These are phyloP conservation scores for Ephydatia muelleri DNA, from an alignment of 37 sponge, comb jelly and placozoan genomes.

Conservation along the genomic window DNA sequence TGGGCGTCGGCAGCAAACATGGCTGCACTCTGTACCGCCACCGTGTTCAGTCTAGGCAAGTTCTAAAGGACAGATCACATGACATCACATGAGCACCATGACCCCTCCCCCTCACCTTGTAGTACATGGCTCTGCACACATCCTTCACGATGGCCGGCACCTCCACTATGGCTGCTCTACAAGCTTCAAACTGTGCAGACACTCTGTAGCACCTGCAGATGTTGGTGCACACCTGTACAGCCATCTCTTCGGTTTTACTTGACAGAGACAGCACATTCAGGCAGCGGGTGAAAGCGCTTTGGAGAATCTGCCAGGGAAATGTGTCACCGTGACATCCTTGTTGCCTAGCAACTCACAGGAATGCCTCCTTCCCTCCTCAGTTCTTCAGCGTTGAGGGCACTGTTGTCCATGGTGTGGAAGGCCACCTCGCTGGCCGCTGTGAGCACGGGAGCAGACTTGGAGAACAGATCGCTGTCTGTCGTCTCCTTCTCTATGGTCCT, in stretches of 20 bases:
- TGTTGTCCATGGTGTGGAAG: slow-evolving; percentile 94
- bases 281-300: slow-evolving; percentile 82
- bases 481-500: slow-evolving; percentile 94
- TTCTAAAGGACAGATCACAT: slow-evolving; percentile 45
- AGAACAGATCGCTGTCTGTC: slow-evolving; percentile 85
- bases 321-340: not conserved
- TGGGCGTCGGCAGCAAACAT: slow-evolving; percentile 84
- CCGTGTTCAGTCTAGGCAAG: slow-evolving; percentile 70
- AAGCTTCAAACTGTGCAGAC: slow-evolving; percentile 95
- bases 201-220: slow-evolving; percentile 91
- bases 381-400: slow-evolving; percentile 95
- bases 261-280: slow-evolving; percentile 80
- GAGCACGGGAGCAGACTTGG: slow-evolving; percentile 90
- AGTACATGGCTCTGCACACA: slow-evolving; percentile 88
- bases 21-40: slow-evolving; percentile 71
- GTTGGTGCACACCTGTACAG: slow-evolving; percentile 88
- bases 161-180: slow-evolving; percentile 88
- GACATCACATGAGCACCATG: not conserved
- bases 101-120: slow-evolving; percentile 53
- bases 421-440: slow-evolving; percentile 93
- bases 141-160: slow-evolving; percentile 79
- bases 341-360: slow-evolving; percentile 33
- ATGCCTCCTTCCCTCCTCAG: slow-evolving; percentile 92
- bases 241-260: slow-evolving; percentile 74
- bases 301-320: slow-evolving; percentile 53